Percentiles rank a stretch among this genome's conserved stretches.
These are phyloP conservation scores for Eulemur rubriventer DNA, from an alignment of 2,797 vertebrate genomes.

Conservation along the genomic window DNA sequence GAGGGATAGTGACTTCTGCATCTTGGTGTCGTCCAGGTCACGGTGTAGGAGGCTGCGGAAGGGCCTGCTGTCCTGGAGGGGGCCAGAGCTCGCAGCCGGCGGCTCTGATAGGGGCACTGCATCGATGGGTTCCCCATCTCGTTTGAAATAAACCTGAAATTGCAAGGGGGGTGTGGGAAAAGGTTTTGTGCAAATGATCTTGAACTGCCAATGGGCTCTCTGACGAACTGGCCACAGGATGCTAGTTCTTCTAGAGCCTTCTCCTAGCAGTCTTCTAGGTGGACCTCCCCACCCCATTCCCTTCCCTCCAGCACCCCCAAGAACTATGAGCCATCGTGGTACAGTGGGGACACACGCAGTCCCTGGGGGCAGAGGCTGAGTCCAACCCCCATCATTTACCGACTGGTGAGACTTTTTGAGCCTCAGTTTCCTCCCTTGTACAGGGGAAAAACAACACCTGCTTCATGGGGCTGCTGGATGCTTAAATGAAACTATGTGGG, in stretches of 20 bases:
- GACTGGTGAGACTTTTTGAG: not conserved
- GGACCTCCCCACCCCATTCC: not conserved
- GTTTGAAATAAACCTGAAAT: slow-evolving; percentile 94
- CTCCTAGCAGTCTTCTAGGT: accelerated
- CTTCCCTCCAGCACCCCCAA: not conserved
- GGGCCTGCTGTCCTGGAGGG: slow-evolving; percentile 77
- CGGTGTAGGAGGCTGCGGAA: slow-evolving; percentile 87
- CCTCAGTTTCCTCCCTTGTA: not conserved
- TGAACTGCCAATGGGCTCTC: not conserved
- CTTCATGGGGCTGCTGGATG: accelerated
- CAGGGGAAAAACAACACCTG: not conserved
- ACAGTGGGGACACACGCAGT: accelerated
- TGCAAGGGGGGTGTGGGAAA: not conserved
- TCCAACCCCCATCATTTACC: not conserved
- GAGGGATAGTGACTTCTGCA: slow-evolving; percentile 89
- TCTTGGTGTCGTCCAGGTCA: slow-evolving; percentile 93
- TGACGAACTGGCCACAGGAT: not conserved
- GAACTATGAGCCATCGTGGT: accelerated
- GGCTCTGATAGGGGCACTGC: slow-evolving; percentile 89
- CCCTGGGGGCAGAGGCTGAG: not conserved
- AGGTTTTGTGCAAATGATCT: not conserved
- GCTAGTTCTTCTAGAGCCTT: too few species aligned
- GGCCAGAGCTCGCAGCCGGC: slow-evolving; percentile 73
- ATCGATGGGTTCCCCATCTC: slow-evolving; percentile 93
- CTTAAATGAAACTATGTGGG: not conserved